A percentile compares a stretch with the other conserved stretches of the same genome.
Conservation (phyloP, 2,888 invertebrate genomes). For the Clostera curtula region DNA sequence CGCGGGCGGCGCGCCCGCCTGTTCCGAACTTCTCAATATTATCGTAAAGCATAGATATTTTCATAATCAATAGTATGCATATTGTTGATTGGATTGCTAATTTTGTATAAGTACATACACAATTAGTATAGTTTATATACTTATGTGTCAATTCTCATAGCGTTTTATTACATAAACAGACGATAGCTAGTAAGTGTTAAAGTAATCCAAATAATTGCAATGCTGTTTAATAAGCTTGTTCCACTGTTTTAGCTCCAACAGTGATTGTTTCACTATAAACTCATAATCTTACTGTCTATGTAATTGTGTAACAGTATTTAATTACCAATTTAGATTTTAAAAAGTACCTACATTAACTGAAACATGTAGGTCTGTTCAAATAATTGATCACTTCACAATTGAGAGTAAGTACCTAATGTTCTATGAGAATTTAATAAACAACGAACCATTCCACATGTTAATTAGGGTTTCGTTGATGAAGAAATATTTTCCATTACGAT, state of each 20-base stretch:
- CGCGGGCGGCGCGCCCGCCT: conserved; percentile 17
- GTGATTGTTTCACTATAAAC: conserved; percentile 13
- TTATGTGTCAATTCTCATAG: conserved; percentile 77
- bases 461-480: conserved; percentile 29
- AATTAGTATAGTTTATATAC: conserved; percentile 76
- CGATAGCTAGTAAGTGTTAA: conserved; percentile 73
- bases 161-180: conserved; percentile 74
- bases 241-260: conserved; percentile 31
- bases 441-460: conserved; percentile 54
- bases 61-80: conserved; percentile 70
- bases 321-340: conserved; percentile 4
- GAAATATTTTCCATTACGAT: no score
- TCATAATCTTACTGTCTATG: conserved; percentile 17
- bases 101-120: conserved; percentile 74
- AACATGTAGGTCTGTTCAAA: conserved; percentile 17
- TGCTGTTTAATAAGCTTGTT: conserved; percentile 57
- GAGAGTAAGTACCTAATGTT: conserved; percentile 22
- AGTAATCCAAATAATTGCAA: conserved; percentile 54
- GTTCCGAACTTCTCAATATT: conserved; percentile 43
- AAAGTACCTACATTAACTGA: conserved; percentile 9
- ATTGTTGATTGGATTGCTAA: conserved; percentile 71
- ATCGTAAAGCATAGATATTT: conserved; percentile 63
- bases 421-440: conserved; percentile 46
- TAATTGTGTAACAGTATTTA: conserved; percentile 16
- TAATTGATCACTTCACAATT: conserved; percentile 17